Percentiles rank a stretch among this genome's conserved stretches.
These are phyloP conservation scores for Melipona quadrifasciata DNA, from an alignment of 1,140 invertebrate genomes.

Conservation along the genomic window DNA sequence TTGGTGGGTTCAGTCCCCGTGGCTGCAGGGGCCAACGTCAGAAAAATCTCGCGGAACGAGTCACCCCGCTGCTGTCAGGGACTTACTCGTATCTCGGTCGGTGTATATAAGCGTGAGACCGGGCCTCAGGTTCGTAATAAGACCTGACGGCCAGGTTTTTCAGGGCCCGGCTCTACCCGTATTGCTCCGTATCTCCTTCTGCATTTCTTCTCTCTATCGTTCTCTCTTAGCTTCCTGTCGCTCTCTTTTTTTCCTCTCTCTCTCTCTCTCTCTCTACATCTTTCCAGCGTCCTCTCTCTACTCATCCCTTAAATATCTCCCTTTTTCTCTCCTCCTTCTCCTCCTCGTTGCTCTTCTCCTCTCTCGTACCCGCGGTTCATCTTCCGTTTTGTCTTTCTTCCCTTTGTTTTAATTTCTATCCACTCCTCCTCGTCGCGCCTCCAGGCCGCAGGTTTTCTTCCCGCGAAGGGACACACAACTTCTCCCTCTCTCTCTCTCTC, in stretches of 20 bases:
- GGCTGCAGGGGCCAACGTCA: constrained; percentile 60
- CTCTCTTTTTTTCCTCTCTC: constrained; percentile 53
- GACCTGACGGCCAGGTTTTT: constrained; percentile 81
- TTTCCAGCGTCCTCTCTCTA: constrained; percentile 54
- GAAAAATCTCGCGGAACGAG: constrained; percentile 77
- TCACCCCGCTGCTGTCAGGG: constrained; percentile 66
- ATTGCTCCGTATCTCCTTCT: constrained; percentile 64
- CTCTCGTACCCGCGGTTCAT: constrained; percentile 19
- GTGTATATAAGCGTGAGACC: constrained; percentile 79
- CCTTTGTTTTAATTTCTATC: constrained; percentile 43
- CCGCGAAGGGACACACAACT: constrained; percentile 13
- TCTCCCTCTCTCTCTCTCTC: not conserved
- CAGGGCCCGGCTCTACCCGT: constrained; percentile 54
- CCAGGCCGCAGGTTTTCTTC: constrained; percentile 1
- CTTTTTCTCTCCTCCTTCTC: constrained; percentile 32
- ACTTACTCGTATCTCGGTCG: constrained; percentile 63
- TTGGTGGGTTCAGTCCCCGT: constrained; percentile 13
- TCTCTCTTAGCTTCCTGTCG: constrained; percentile 60
- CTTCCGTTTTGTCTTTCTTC: constrained; percentile 48
- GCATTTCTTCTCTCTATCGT: constrained; percentile 63
- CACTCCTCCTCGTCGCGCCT: constrained; percentile 28
- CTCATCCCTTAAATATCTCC: constrained; percentile 47
- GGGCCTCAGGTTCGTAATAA: constrained; percentile 79
- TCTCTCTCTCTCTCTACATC: constrained; percentile 50
- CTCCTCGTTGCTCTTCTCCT: not conserved